Percentiles rank a stretch among this genome's conserved stretches.
Conservation (phyloP, 2,113 vertebrate genomes). For the Carassius auratus region DNA sequence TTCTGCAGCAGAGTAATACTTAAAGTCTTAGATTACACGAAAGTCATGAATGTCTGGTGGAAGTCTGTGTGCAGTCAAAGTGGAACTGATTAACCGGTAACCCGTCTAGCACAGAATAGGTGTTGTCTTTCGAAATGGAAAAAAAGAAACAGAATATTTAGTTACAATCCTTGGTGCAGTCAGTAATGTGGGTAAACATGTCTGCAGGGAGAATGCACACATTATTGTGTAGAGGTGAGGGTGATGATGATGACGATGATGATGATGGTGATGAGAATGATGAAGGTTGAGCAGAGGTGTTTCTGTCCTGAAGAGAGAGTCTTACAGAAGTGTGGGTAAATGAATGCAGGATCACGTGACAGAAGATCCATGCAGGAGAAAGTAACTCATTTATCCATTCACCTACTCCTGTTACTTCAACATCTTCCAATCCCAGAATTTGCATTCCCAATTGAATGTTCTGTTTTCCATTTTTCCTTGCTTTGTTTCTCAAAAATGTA, state of each 20-base stretch:
- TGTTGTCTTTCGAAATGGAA: slow-evolving; percentile 50
- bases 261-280: too few species aligned
- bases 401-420: background rate
- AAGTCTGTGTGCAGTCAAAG: slow-evolving; percentile 35
- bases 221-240: background rate
- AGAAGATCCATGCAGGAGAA: background rate
- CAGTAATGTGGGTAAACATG: background rate
- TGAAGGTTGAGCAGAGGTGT: background rate
- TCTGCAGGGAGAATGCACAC: background rate
- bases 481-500: background rate
- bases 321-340: background rate
- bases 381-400: background rate
- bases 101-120: slow-evolving; percentile 31
- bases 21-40: slow-evolving; percentile 20
- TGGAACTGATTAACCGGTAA: slow-evolving; percentile 52
- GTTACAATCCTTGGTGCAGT: slow-evolving; percentile 27
- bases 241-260: too few species aligned
- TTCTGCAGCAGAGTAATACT: slow-evolving; percentile 5
- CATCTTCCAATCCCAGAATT: background rate
- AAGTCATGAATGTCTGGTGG: slow-evolving; percentile 21
- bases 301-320: background rate
- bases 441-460: background rate
- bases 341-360: background rate
- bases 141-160: slow-evolving; percentile 42
- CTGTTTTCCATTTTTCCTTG: background rate